These are phyloP conservation scores for Amorpha juglandis DNA, from an alignment of 2,888 invertebrate species.

Conservation along the genomic window DNA sequence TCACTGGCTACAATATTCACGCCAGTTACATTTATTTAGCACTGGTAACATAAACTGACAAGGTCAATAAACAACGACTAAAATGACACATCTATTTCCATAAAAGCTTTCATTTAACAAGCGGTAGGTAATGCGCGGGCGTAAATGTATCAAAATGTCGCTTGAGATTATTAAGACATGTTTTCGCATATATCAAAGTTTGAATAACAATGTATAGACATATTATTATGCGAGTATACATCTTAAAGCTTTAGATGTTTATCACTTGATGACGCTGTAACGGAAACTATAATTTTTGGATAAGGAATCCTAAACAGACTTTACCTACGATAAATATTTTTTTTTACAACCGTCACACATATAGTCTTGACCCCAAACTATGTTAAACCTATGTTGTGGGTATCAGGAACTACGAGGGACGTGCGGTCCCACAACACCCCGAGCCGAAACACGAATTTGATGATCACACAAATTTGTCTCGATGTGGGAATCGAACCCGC, in stretches of 20 bases:
- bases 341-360: no score
- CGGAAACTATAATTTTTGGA: no score
- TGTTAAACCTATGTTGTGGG: no score
- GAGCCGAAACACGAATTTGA: no score
- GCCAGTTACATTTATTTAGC: conserved; percentile 14
- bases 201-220: conserved; percentile 5
- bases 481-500: no score
- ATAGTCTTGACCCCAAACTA: no score
- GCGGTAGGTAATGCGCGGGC: background rate
- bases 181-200: conserved; percentile 1
- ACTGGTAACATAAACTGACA: conserved; percentile 18
- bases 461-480: no score
- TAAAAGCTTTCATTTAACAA: conserved; percentile 26
- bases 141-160: conserved; percentile 6
- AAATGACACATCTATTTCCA: conserved; percentile 26
- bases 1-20: conserved; percentile 12
- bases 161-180: conserved; percentile 13
- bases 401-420: no score
- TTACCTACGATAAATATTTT: no score
- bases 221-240: background rate
- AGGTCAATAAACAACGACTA: conserved; percentile 25
- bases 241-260: background rate
- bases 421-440: no score
- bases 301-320: no score
- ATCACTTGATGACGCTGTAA: background rate